phyloP scores from a whole-genome alignment of 2,888 invertebrate species.

The Eubasilissa splendida region DNA sequence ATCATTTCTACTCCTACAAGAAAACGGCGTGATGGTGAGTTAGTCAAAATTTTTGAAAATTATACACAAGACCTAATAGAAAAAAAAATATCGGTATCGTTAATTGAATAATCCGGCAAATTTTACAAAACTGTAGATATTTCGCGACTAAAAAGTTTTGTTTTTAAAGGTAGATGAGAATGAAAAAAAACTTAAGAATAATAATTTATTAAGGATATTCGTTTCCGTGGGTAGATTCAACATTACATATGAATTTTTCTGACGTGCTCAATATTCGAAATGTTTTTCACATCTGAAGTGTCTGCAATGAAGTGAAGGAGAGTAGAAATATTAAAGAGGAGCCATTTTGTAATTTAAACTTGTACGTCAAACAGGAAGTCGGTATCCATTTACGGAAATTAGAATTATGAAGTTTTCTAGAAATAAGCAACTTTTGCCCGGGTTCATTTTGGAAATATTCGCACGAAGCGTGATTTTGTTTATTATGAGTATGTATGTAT shows the following conservation, averaged over 20 bases:
- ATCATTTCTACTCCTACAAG: too few species aligned
- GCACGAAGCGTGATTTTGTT: background rate
- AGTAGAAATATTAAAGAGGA: conserved; percentile 51
- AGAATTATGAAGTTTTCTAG: conserved; percentile 51
- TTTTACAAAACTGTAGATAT: too few species aligned
- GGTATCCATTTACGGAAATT: conserved; percentile 54
- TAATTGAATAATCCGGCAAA: too few species aligned
- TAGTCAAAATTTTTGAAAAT: too few species aligned
- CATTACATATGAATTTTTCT: background rate
- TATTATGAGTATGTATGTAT: too few species aligned
- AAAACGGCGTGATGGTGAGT: too few species aligned
- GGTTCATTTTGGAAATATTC: conserved; percentile 16
- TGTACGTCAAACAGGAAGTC: conserved; percentile 52
- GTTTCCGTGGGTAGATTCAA: too few species aligned
- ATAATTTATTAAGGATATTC: background rate
- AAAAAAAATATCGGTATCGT: too few species aligned
- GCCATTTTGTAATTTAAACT: conserved; percentile 54
- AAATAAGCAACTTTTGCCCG: conserved; percentile 10
- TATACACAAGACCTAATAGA: too few species aligned
- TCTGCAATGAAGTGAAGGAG: conserved; percentile 31
- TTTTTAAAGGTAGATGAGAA: too few species aligned
- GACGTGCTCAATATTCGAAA: background rate
- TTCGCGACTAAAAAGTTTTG: too few species aligned
- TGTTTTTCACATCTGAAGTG: conserved; percentile 3
- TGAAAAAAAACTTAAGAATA: background rate